phyloP scores from a whole-genome alignment of 2,797 vertebrate species.

The Miichthys miiuy region DNA sequence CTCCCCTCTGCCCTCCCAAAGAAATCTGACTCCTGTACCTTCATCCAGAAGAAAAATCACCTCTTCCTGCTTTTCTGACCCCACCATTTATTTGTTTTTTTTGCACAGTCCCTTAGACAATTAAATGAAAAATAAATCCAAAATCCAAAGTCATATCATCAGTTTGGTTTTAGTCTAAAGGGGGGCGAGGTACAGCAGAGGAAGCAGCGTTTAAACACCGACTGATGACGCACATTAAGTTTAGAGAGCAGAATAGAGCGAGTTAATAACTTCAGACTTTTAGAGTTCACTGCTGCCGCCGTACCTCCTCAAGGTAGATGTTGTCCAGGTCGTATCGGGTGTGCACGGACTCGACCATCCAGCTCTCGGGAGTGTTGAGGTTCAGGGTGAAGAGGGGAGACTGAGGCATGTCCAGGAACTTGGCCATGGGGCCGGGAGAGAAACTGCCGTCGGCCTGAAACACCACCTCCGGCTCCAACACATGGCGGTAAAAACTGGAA shows the following conservation, averaged over 20 bases:
- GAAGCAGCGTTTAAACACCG: not conserved
- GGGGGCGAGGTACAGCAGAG: no score
- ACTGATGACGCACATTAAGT: not conserved
- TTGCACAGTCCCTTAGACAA: not conserved
- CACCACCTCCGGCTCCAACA: slow-evolving; percentile 93
- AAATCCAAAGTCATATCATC: not conserved
- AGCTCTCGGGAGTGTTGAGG: slow-evolving; percentile 96
- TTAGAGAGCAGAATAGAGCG: not conserved
- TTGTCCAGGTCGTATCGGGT: slow-evolving; percentile 98
- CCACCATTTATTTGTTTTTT: not conserved
- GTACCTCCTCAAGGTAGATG: slow-evolving; percentile 97
- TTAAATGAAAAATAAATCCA: not conserved
- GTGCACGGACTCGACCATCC: slow-evolving; percentile 98
- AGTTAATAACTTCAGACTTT: slow-evolving; percentile 5
- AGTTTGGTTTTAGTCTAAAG: slow-evolving; percentile 1
- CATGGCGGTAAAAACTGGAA: slow-evolving; percentile 95
- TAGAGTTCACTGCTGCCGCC: slow-evolving; percentile 7
- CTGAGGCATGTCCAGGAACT: slow-evolving; percentile 98
- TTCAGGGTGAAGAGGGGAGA: slow-evolving; percentile 96
- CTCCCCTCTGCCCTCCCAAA: not conserved
- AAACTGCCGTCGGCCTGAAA: slow-evolving; percentile 90
- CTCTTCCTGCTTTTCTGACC: no score
- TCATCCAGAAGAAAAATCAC: not conserved
- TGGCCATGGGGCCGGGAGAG: slow-evolving; percentile 92
- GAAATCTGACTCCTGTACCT: not conserved